Evolutionary conservation across 2,113 vertebrate species (phyloP), one percentile per base, ranked within the genome.

Genomic region (Centropristis striata): DNA sequence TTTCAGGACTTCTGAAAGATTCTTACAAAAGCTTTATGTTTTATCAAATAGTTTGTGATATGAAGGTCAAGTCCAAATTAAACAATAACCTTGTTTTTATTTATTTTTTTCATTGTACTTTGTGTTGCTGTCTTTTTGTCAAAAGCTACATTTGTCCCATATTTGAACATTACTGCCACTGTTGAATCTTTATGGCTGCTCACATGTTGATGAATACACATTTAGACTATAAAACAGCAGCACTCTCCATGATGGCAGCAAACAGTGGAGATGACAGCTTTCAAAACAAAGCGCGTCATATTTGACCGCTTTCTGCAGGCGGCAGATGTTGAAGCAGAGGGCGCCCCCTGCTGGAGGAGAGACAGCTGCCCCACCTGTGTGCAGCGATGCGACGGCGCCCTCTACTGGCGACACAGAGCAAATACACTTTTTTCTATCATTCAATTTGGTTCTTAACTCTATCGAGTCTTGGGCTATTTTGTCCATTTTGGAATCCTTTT

Each of bases 261-360:
- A 23, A 37, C 32, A 5, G n/a, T 15, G 11, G n/a, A 21, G 5
- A 6, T 21, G 6, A 27, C 39, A 42, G 47, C 16, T 59, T 67
- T 72, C 53, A 75, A 71, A 83, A 86, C 72, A 83, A 39, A 47
- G n/a, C 61, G 66, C 23, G 37, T 88, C 84, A 87, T 82, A 51
- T 84, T 84, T 91, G 84, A 87, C 86, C 78, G 0, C 5, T 84
- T 87, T 72, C 32, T 2, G n/a, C 23, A 32, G 14, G 9, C 15
- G 23, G 58, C 14, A 0, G 1, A 49, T 10, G 32, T 60, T 1
- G 8, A 18, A 13, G 44, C 1, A 18, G 37, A 78, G 61, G 20
- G 32, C 39, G 32, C 46, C 82, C 47, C 58, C 83, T 0, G 16
- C 63, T 61, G 85, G 70, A 58, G 1, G 2, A 5, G 68, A 23